Conservation (phyloP, 2,888 invertebrate species). For the Campoplex nolae region DNA sequence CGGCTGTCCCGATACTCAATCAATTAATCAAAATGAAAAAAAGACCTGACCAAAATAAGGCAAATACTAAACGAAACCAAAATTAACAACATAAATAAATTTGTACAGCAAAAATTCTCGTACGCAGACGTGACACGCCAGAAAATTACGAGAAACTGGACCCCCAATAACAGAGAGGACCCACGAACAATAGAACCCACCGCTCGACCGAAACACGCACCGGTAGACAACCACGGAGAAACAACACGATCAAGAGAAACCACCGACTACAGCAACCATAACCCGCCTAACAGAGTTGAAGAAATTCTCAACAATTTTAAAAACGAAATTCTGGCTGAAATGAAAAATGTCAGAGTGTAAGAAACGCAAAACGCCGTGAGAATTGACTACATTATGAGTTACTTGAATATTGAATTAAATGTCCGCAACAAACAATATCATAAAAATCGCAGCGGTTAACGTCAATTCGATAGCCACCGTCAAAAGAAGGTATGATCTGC, state of each 20-base stretch:
- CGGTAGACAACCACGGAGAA: too few species aligned
- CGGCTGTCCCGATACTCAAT: slow-evolving; percentile 15
- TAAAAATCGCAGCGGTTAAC: too few species aligned
- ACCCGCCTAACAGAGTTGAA: background rate
- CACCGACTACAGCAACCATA: too few species aligned
- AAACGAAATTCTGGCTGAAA: background rate
- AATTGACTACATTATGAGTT: background rate
- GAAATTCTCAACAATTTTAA: slow-evolving; percentile 3
- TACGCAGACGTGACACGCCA: background rate
- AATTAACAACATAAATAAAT: slow-evolving; percentile 16
- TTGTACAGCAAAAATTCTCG: background rate
- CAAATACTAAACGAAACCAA: background rate
- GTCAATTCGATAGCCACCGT: too few species aligned
- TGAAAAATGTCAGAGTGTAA: background rate
- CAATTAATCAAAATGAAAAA: background rate
- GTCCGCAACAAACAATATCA: too few species aligned
- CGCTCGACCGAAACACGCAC: background rate
- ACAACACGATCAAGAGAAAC: too few species aligned
- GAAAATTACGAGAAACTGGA: background rate
- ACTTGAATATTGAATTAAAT: too few species aligned
- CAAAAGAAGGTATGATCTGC: too few species aligned
- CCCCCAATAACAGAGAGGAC: background rate
- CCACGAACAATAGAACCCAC: background rate
- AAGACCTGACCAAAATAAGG: background rate
- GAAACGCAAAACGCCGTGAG: slow-evolving; percentile 13